These are phyloP conservation scores for Macrophya annulata DNA, from an alignment of 2,888 invertebrate species.

Conservation along the genomic window DNA sequence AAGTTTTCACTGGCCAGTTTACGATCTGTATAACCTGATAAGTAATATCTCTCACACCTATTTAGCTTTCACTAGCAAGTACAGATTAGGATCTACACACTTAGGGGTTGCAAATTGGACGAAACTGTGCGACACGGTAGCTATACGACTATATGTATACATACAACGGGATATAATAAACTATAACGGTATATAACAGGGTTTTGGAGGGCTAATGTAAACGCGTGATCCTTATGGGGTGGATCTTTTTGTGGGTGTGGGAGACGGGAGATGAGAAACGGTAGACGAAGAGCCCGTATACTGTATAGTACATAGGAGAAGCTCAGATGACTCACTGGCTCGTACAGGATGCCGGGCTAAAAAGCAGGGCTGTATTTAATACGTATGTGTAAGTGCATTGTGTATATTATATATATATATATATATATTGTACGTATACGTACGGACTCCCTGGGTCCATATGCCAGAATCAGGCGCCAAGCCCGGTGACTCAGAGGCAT, in stretches of 20 bases:
- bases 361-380: constrained; percentile 39
- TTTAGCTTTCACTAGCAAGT: constrained; percentile 39
- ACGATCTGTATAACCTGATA: constrained; percentile 14
- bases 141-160: neutral
- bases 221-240: constrained; percentile 50
- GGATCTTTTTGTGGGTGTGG: constrained; percentile 31
- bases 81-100: constrained; percentile 37
- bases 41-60: constrained; percentile 48
- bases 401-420: constrained; percentile 40
- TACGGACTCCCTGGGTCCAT: constrained; percentile 45
- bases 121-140: constrained; percentile 44
- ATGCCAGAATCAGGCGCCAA: constrained; percentile 55
- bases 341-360: constrained; percentile 50
- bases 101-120: constrained; percentile 52
- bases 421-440: constrained; percentile 18
- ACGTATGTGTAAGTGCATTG: constrained; percentile 10
- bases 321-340: constrained; percentile 46
- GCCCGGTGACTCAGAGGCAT: constrained; percentile 49
- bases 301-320: neutral
- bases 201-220: constrained; percentile 47
- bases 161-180: constrained; percentile 40
- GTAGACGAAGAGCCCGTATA: constrained; percentile 46
- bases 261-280: constrained; percentile 15
- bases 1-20: neutral
- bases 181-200: constrained; percentile 45